phyloP scores from a whole-genome alignment of 2,113 vertebrate species.

The Calyptommatus sinebrachiatus region DNA sequence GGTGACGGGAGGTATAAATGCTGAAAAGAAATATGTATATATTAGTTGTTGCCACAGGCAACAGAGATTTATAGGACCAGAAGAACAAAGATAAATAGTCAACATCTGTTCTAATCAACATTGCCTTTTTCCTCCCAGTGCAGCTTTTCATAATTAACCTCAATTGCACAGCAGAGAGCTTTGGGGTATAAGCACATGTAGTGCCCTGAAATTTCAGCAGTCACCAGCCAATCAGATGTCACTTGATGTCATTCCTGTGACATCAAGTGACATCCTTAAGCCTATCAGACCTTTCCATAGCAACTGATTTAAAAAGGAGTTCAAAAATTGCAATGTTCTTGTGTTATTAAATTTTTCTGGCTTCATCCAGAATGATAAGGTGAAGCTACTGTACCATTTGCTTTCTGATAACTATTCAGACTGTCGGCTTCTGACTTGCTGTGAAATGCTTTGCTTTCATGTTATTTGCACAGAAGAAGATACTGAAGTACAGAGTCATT shows the following conservation, averaged over 20 bases:
- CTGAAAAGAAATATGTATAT: neutral
- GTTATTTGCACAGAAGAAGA: neutral
- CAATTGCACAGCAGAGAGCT: neutral
- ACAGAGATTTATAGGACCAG: neutral
- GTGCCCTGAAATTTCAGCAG: neutral
- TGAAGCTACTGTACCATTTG: neutral
- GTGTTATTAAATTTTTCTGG: neutral
- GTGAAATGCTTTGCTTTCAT: neutral
- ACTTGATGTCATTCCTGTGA: neutral
- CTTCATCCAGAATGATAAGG: conserved; percentile 12
- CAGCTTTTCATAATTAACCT: conserved; percentile 15
- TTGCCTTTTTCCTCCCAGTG: conserved; percentile 1
- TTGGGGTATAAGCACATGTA: neutral
- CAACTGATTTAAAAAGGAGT: neutral
- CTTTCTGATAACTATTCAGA: conserved; percentile 15
- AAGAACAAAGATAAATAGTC: conserved; percentile 13
- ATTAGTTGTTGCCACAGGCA: neutral
- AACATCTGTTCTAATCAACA: conserved; percentile 15
- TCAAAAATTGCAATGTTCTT: rapidly evolving
- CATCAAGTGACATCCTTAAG: rapidly evolving
- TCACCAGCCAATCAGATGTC: neutral
- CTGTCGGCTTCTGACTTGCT: neutral
- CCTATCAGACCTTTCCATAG: neutral
- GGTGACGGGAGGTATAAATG: neutral
- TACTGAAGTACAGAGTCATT: neutral